Evolutionary conservation across 2,113 vertebrate genomes (phyloP).

Genomic region (Bucco capensis): DNA sequence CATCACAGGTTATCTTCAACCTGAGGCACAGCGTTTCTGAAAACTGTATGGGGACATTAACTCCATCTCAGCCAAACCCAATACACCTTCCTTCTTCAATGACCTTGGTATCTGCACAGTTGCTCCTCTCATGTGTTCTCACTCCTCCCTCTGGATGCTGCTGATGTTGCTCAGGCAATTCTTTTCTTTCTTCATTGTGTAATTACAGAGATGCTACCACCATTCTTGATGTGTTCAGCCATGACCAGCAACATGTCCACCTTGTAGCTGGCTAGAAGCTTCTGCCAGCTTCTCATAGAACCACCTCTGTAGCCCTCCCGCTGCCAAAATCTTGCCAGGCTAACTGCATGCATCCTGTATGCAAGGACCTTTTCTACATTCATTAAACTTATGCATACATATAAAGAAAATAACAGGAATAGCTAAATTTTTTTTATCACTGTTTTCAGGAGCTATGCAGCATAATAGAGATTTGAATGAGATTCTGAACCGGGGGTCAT

Average conservation of each 20-base stretch:
- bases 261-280: neutral
- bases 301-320: accelerated
- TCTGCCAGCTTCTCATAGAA: neutral
- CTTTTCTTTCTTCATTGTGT: neutral
- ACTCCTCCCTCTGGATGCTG: too few relatives aligned
- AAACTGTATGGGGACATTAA: too few relatives aligned
- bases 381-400: neutral
- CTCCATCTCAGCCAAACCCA: too few relatives aligned
- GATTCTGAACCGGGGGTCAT: neutral
- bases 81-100: neutral
- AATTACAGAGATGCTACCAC: neutral
- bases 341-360: neutral
- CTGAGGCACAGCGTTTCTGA: too few relatives aligned
- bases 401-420: neutral
- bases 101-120: neutral
- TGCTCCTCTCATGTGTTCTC: neutral
- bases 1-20: too few relatives aligned
- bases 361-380: neutral
- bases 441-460: neutral
- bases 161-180: neutral
- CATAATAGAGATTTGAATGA: neutral
- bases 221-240: neutral
- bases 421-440: neutral
- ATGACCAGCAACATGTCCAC: neutral
- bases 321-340: neutral